Evolutionary conservation across 2,797 vertebrate genomes (phyloP).

Genomic region (Phylloscopus collybita): DNA sequence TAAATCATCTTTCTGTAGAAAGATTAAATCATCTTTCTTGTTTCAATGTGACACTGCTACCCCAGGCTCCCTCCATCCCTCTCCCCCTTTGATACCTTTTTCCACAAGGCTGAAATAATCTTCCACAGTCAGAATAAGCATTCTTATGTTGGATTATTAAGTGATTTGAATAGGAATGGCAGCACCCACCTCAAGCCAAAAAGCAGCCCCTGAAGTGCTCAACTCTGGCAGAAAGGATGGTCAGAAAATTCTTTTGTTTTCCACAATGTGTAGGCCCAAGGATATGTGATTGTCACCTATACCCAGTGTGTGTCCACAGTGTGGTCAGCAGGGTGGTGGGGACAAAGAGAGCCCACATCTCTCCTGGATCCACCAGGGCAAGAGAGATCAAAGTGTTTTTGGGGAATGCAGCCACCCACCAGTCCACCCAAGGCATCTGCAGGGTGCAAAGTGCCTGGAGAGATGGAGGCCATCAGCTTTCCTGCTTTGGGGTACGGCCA

Average conservation of each 20-base stretch:
- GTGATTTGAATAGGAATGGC: not conserved
- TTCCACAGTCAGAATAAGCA: not conserved
- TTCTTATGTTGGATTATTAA: not conserved
- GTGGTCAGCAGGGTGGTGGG: not conserved
- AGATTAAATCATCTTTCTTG: not conserved
- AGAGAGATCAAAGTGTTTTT: not conserved
- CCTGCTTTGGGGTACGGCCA: not conserved
- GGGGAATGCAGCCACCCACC: not conserved
- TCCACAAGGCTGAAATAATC: not conserved
- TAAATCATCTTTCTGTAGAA: not conserved
- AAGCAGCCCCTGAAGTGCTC: not conserved
- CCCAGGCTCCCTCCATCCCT: not conserved
- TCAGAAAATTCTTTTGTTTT: not conserved
- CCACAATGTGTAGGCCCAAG: not conserved
- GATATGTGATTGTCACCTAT: not conserved
- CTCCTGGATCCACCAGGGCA: not conserved
- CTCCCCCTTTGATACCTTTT: not conserved
- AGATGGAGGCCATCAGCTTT: no score
- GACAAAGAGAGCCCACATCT: not conserved
- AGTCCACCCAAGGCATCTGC: rapidly evolving
- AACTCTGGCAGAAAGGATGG: not conserved
- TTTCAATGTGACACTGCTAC: not conserved
- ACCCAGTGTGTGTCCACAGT: not conserved
- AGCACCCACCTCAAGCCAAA: not conserved
- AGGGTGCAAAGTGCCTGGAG: not conserved